These are phyloP conservation scores for Electrona antarctica DNA, from an alignment of 2,113 vertebrate genomes.

Conservation along the genomic window DNA sequence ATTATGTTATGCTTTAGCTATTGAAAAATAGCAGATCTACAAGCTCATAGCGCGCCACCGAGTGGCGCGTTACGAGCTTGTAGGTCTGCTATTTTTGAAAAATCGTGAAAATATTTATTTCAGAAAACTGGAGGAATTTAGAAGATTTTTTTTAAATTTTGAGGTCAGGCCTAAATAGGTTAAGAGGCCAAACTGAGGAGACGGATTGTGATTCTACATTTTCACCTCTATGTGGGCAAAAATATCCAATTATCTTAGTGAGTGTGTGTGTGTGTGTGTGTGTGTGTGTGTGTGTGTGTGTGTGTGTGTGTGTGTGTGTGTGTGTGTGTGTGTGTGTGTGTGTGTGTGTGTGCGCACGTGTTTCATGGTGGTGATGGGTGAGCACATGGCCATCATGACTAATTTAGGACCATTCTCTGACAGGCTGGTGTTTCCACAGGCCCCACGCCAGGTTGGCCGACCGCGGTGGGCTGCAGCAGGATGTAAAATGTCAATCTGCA, in stretches of 20 bases:
- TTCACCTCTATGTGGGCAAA: not conserved
- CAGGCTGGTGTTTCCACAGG: constrained; percentile 52
- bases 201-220: too few relatives aligned
- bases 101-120: too few relatives aligned
- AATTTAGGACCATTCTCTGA: constrained; percentile 71
- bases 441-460: constrained; percentile 20
- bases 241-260: not conserved
- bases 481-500: constrained; percentile 61
- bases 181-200: too few relatives aligned
- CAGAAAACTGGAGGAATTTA: too few relatives aligned
- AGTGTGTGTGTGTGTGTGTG: constrained; percentile 11
- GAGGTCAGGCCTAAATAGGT: too few relatives aligned
- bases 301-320: not conserved
- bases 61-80: too few relatives aligned
- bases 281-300: too few relatives aligned
- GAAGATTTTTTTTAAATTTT: too few relatives aligned
- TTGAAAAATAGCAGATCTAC: too few relatives aligned
- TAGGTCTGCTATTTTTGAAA: too few relatives aligned
- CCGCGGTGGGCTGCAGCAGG: constrained; percentile 1
- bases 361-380: constrained; percentile 12
- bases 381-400: constrained; percentile 62
- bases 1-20: too few relatives aligned
- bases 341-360: constrained; percentile 4
- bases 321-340: constrained; percentile 10
- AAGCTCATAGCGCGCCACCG: too few relatives aligned